These are phyloP conservation scores for Botia almorhae DNA, from an alignment of 2,797 vertebrate genomes.

Conservation along the genomic window DNA sequence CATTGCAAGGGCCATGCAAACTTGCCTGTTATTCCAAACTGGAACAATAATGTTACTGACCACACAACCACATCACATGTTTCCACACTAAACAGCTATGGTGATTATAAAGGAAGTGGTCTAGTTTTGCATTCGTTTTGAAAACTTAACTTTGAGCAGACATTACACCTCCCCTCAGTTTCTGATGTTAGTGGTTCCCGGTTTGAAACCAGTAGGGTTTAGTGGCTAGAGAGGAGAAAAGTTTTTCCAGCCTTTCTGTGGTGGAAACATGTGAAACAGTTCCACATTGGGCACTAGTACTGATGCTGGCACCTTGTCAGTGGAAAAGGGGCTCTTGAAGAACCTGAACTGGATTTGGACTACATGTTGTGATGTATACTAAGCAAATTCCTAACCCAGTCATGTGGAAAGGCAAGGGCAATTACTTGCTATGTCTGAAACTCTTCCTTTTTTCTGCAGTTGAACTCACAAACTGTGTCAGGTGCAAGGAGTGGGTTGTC, in stretches of 20 bases:
- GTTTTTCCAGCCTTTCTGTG: neutral
- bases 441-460: neutral
- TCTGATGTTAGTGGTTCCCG: no score
- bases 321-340: neutral
- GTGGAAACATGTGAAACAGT: neutral
- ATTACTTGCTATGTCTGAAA: neutral
- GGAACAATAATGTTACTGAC: no score
- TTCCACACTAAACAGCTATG: no score
- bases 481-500: slow-evolving; percentile 8
- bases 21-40: no score
- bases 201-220: neutral
- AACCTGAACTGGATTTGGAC: neutral
- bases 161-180: no score
- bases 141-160: no score
- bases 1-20: no score
- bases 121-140: no score
- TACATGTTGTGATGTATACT: neutral
- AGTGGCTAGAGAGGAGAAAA: neutral
- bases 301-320: neutral
- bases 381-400: neutral
- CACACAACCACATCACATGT: no score
- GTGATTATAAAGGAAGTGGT: no score
- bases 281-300: neutral
- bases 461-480: slow-evolving; percentile 6
- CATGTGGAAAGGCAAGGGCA: slow-evolving; percentile 16